Evolutionary conservation across 2,888 invertebrate genomes (phyloP).

Genomic region (Cyclophora albipunctata): DNA sequence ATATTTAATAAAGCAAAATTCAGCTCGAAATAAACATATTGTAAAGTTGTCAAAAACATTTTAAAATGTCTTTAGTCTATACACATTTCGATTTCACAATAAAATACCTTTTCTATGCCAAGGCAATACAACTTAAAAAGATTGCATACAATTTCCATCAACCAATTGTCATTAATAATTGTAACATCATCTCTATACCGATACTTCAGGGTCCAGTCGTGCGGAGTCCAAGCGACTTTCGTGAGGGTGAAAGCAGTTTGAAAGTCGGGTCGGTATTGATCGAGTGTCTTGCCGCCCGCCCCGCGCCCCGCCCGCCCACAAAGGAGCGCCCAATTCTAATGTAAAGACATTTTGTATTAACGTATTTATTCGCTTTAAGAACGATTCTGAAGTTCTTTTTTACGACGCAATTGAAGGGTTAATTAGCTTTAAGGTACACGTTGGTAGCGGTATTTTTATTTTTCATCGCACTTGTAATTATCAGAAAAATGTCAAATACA

Average conservation of each 20-base stretch:
- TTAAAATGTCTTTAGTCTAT: too few relatives aligned
- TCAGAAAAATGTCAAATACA: too few relatives aligned
- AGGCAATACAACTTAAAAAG: too few relatives aligned
- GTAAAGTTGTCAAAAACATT: too few relatives aligned
- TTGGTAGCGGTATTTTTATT: too few relatives aligned
- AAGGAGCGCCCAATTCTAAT: conserved; percentile 64
- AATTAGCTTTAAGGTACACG: neutral
- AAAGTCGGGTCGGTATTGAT: conserved; percentile 76
- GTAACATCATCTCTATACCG: conserved; percentile 38
- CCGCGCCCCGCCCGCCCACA: conserved; percentile 31
- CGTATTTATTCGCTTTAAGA: conserved; percentile 11
- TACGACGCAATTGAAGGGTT: neutral
- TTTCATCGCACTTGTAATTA: too few relatives aligned
- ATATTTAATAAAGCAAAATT: too few relatives aligned
- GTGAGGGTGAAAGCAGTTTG: conserved; percentile 76
- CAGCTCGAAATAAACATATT: too few relatives aligned
- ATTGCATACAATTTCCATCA: too few relatives aligned
- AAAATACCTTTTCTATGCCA: too few relatives aligned
- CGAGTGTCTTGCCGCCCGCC: conserved; percentile 66
- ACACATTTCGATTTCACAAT: too few relatives aligned
- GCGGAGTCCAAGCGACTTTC: conserved; percentile 71
- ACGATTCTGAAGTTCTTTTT: neutral
- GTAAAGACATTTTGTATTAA: conserved; percentile 20
- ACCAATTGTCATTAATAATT: neutral
- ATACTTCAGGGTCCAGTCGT: conserved; percentile 43